These are phyloP conservation scores for Entelurus aequoreus DNA, from an alignment of 2,113 vertebrate genomes.

Conservation along the genomic window DNA sequence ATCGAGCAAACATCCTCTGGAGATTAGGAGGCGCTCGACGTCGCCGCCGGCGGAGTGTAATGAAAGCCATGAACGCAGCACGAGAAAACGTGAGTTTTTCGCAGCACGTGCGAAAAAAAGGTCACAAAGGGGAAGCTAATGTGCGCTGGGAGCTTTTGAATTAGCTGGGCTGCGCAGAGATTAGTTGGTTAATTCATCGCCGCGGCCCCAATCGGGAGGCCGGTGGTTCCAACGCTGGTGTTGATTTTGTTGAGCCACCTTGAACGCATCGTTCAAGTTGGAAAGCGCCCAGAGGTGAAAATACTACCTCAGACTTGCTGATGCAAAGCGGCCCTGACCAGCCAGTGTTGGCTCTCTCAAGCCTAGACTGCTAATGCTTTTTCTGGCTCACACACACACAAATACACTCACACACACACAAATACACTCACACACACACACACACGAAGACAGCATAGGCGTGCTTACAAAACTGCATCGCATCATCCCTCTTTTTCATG, in stretches of 20 bases:
- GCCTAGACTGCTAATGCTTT: conserved; percentile 35
- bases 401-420: conserved; percentile 25
- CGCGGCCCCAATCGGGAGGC: conserved; percentile 37
- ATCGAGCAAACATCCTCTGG: conserved; percentile 48
- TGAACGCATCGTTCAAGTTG: conserved; percentile 33
- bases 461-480: conserved; percentile 17
- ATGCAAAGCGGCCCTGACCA: conserved; percentile 45
- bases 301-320: conserved; percentile 42
- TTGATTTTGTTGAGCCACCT: conserved; percentile 25
- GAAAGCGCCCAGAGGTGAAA: conserved; percentile 22
- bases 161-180: conserved; percentile 49
- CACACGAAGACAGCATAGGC: conserved; percentile 15
- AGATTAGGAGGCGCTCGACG: conserved; percentile 44
- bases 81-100: conserved; percentile 30
- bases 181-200: conserved; percentile 60
- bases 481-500: conserved; percentile 47
- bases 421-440: conserved; percentile 22
- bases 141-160: conserved; percentile 61
- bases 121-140: conserved; percentile 31
- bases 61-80: conserved; percentile 14
- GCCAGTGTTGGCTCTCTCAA: conserved; percentile 32
- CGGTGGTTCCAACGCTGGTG: conserved; percentile 32
- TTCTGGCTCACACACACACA: conserved; percentile 37
- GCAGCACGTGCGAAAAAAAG: conserved; percentile 12
- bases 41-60: conserved; percentile 8